Evolutionary conservation across 2,113 vertebrate genomes (phyloP), one percentile per base, ranked within the genome.

Genomic region (Theristicus caerulescens): DNA sequence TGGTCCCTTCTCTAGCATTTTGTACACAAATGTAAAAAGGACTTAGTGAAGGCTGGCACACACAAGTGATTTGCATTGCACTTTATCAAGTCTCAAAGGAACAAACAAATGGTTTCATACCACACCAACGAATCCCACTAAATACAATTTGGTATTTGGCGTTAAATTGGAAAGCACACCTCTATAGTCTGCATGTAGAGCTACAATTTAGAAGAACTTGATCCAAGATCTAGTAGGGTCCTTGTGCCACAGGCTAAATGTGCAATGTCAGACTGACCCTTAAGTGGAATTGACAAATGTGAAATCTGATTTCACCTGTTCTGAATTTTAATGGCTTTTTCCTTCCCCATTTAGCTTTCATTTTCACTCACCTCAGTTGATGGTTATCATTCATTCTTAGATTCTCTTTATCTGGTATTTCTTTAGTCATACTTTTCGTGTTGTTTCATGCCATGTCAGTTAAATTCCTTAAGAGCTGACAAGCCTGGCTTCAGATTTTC

Each of bases 281-380:
- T 79, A 65, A 24, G 27, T 52, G 42, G 46, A 82, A 92, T 65
- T 78, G 64, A 67, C 19, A 64, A 84, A 36, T 38, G 10, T 52
- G 59, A 91, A 82, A 67, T 91, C 49, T 79, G 49, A 87, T 87
- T 79, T 79, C 19, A 82, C 19, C 36, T 2, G 0, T 69, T 90
- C 66, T 76, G 57, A 90, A 95, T 79, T 85, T 95, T 84, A 93
- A 21, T 57, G 1, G 31, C 62, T 93, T 96, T 90, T 79, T 80
- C 34, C 46, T 84, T 94, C n/a, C 34, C 26, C 25, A 69, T 85
- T 85, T 77, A 88, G 49, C 70, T 96, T 96, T 96, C 78, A 82
- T 85, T 96, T 97, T 95, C 78, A 77, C 73, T 96, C 74, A 42
- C 34, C 31, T 88, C 70, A n/a, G 40, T 6, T 61, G 47, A 91